Evolutionary conservation across 1,140 invertebrate species (phyloP), one percentile per base, ranked within the genome.

Genomic region (Lasioglossum albipes): DNA sequence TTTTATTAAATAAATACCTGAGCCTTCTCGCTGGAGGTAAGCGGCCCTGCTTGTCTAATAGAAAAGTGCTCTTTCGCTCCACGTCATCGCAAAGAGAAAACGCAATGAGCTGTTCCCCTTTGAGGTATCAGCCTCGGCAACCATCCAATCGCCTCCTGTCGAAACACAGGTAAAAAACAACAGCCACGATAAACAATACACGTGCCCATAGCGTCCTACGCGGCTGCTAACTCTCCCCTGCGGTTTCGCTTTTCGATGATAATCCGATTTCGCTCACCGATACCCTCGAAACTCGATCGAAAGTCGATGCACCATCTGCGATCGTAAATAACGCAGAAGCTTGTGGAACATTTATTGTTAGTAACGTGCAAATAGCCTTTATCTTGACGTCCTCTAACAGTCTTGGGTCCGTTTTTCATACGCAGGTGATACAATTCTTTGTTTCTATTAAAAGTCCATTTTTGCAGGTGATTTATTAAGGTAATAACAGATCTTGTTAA

Each of bases 1-100:
- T 90, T 89, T 90, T 90, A 90, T 91, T 89, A 89, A 90, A 90
- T 90, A 89, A 90, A 90, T 90, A 89, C 85, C 82, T 80, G 81
- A 88, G 83, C 84, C 84, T 84, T 82, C 82, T 31, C 79, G 74
- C 79, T 68, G 83, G 76, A 78, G 78, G 80, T 85, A 83, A 79
- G 85, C 85, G 79, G 69, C 84, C 79, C 86, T 82, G 82, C 79
- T 65, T 65, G 22, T 62, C 77, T 83, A 83, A 83, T 80, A 83
- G 81, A 79, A 83, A 82, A 82, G 73, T 79, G 69, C 71, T 75
- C 81, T 87, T 88, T 86, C 79, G 54, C 82, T 82, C 82, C 72
- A 45, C 77, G 81, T 64, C 81, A 72, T 72, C 74, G 84, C 87
- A 89, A 88, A 88, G 87, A 78, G 82, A 88, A 88, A 88, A 85